Evolutionary conservation across 2,797 vertebrate genomes (phyloP), one percentile per base, ranked within the genome.

Genomic region (Enteromius unitaeniatus): DNA sequence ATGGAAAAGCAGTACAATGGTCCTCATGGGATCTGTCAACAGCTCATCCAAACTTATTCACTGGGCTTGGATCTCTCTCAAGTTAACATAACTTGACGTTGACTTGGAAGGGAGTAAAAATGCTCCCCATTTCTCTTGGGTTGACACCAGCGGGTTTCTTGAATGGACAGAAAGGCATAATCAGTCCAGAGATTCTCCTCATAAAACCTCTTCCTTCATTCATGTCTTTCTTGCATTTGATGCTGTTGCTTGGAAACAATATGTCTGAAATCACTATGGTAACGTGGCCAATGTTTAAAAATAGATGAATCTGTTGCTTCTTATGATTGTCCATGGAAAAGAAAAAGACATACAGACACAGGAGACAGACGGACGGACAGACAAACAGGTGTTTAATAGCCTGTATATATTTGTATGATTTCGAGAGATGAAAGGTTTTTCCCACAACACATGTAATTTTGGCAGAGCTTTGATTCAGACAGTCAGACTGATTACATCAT

Each of bases 161-260:
- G 84, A 88, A 87, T 87, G 79, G 84, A 83, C 82, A 72, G 82
- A 84, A 77, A 79, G 79, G 45, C 34, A 31, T 64, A 85, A 87
- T 85, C 87, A 81, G 85, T 80, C 69, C 87, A 90, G 88, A 91
- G 88, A 88, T 87, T 93, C 88, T 87, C 88, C 88, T 90, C 86
- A 73, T 91, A 89, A 62, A 86, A 91, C 90, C 93, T 91, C 92
- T 90, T 92, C 90, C 92, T 94, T 95, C 93, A 94, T 95, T 95
- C 92, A 95, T 92, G 90, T 91, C 92, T 93, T 93, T 86, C 86
- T 92, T 94, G 94, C 94, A 93, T 94, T 88, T 89, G 90, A 95
- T 94, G 93, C 93, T 93, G 96, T 97, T 98, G 95, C 97, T 94
- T 96, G 96, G 97, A 96, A 98, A 96, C 96, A 91, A 95, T 96